These are phyloP conservation scores for Rhodinocichla rosea DNA, from an alignment of 2,113 vertebrate genomes.

Conservation along the genomic window DNA sequence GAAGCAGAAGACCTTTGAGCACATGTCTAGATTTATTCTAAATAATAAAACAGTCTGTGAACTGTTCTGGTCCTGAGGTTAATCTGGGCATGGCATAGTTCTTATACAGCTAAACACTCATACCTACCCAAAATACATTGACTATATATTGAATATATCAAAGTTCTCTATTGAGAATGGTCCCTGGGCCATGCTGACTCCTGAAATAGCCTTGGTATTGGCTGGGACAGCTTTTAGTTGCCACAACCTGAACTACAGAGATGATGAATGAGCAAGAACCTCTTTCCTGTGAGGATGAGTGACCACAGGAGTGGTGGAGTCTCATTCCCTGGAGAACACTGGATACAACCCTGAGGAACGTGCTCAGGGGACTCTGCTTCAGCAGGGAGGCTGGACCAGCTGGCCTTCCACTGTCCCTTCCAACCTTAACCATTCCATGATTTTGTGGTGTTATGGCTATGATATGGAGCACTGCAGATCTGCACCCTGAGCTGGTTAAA, in stretches of 20 bases:
- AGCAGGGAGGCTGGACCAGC: background rate
- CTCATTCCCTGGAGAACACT: background rate
- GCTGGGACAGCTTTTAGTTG: background rate
- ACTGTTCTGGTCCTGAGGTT: background rate
- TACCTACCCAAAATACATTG: background rate
- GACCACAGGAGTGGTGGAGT: background rate
- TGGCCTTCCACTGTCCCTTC: background rate
- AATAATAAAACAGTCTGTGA: background rate
- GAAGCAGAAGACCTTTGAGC: background rate
- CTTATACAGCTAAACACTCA: background rate
- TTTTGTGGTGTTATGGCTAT: background rate
- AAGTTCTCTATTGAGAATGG: background rate
- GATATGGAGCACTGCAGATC: background rate
- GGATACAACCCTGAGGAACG: accelerated
- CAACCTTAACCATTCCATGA: background rate
- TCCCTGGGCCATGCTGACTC: background rate
- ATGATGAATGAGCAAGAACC: background rate
- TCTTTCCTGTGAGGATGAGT: background rate
- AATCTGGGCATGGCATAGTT: background rate
- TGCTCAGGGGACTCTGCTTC: background rate
- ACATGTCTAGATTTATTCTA: background rate
- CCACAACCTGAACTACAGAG: background rate
- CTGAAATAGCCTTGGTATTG: background rate
- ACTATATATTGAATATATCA: background rate
- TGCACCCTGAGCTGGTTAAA: background rate